A percentile compares a stretch with the other conserved stretches of the same genome.
These are phyloP conservation scores for Corynorhinus townsendii DNA, from an alignment of 2,113 vertebrate species.

Conservation along the genomic window DNA sequence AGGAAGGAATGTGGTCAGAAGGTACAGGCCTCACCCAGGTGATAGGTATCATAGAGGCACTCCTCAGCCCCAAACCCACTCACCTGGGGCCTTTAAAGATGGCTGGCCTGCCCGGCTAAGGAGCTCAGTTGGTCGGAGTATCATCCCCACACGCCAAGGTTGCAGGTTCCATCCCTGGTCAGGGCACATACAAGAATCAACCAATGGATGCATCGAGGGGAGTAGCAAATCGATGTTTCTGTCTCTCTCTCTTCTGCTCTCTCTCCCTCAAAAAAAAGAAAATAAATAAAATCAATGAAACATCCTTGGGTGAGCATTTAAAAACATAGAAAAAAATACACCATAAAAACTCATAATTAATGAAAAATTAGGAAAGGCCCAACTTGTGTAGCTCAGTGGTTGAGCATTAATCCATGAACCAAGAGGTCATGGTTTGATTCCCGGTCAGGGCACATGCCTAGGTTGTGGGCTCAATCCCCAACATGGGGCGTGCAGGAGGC, in stretches of 20 bases:
- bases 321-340: neutral
- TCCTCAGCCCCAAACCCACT: neutral
- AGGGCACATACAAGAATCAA: neutral
- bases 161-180: neutral
- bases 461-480: too few species aligned
- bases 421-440: too few species aligned
- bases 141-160: neutral
- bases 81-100: neutral
- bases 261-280: too few species aligned
- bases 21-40: neutral
- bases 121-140: neutral
- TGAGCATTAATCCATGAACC: too few species aligned
- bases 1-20: neutral
- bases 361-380: neutral
- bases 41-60: neutral
- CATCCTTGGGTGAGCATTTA: neutral
- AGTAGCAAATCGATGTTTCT: too few species aligned
- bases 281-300: too few species aligned
- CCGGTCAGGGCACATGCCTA: too few species aligned
- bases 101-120: too few species aligned
- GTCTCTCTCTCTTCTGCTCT: too few species aligned
- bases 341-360: neutral
- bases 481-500: too few species aligned
- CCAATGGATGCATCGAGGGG: neutral
- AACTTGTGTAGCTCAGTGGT: too few species aligned